Evolutionary conservation across 2,888 invertebrate genomes (phyloP), one percentile per base, ranked within the genome.

Genomic region (Spilarctia lutea): DNA sequence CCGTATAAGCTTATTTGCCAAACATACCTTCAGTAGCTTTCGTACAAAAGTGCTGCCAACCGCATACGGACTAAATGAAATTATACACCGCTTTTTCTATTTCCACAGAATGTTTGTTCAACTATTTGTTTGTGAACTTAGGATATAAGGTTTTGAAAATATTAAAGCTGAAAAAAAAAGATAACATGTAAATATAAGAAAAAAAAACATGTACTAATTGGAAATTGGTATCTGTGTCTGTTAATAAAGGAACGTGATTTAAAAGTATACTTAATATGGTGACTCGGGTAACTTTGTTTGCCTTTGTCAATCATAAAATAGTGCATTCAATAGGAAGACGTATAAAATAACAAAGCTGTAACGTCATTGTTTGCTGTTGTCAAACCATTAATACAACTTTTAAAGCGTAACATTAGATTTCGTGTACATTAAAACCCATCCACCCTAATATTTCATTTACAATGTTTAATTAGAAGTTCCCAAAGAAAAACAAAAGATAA

Each of bases 391-490:
- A 56, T 56, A 39, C 11, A 39, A 39, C 8, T 60, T 27, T n/a
- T 0, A 11, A 24, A 56, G 11, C 13, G 16, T 60, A 16, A 27
- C 16, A 60, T 13, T 10, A 11, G 11, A 56, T 56, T 56, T 27
- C 24, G 8, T 10, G 8, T 56, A 27, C 3, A 60, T 13, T n/a
- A 60, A 60, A 27, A 27, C 11, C 13, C 27, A 16, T 30, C 18
- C 3, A 48, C 48, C 33, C 8, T 1, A 33, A 56, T 39, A 1
- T 33, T 71, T 33, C 33, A 71, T 60, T 48, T 60, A 68, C 72
- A 77, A 76, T 80, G 71, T 78, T 82, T 77, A 76, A 80, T 83
- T 80, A 74, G 70, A 80, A 80, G 73, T 76, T 78, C 20, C 10
- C 13, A 0, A 78, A 78, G 72, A 73, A 77, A 82, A 75, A 76